A percentile compares a stretch with the other conserved stretches of the same genome.
These are phyloP conservation scores for Spinibarbus caldwelli DNA, from an alignment of 2,797 vertebrate genomes.

Conservation along the genomic window DNA sequence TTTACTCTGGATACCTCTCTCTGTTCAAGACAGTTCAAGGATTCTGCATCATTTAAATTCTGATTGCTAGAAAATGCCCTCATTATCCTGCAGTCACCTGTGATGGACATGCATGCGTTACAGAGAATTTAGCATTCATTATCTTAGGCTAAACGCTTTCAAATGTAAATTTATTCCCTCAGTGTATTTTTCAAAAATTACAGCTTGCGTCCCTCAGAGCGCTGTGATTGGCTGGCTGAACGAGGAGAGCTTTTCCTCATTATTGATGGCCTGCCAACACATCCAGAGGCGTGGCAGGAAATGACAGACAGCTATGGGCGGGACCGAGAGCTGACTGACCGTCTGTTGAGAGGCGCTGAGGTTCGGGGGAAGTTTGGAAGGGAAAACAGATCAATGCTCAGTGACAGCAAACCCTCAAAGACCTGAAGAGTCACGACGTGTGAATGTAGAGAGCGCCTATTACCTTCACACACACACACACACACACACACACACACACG, in stretches of 20 bases:
- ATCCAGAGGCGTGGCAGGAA: conserved; percentile 45
- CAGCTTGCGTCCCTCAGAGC: not conserved
- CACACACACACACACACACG: not conserved
- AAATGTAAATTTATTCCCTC: conserved; percentile 3
- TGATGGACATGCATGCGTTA: not conserved
- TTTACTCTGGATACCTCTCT: not conserved
- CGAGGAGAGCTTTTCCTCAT: conserved; percentile 33
- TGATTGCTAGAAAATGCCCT: not conserved
- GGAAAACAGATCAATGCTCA: conserved; percentile 60
- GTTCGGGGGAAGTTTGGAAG: conserved; percentile 36
- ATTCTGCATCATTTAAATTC: not conserved
- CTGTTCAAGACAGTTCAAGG: not conserved
- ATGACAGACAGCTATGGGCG: conserved; percentile 67
- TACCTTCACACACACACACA: not conserved
- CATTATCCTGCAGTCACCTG: not conserved
- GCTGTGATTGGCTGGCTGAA: not conserved
- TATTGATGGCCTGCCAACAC: conserved; percentile 40
- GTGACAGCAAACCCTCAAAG: conserved; percentile 54
- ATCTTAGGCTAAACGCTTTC: not conserved
- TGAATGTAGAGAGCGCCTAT: conserved; percentile 23
- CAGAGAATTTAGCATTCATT: conserved; percentile 8
- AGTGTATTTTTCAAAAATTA: not conserved
- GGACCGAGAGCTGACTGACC: conserved; percentile 61
- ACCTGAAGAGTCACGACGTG: conserved; percentile 43
- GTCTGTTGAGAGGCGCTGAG: conserved; percentile 65